Conservation (phyloP, 1,140 invertebrate genomes). For the Zeugodacus cucurbitae region DNA sequence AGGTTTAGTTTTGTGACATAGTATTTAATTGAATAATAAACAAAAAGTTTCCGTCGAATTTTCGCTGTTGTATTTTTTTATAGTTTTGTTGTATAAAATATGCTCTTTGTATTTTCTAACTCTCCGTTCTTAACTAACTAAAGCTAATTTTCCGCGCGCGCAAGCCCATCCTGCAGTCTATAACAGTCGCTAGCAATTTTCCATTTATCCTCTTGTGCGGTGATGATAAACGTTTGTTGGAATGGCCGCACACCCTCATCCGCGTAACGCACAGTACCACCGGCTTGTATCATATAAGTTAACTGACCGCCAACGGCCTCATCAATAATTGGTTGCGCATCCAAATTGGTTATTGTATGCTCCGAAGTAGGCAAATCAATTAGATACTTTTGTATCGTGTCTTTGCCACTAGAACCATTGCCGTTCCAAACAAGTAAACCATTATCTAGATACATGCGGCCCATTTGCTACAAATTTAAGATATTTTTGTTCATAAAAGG, state of each 20-base stretch:
- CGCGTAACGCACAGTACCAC: slow-evolving; percentile 77
- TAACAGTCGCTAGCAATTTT: slow-evolving; percentile 89
- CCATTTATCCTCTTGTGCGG: slow-evolving; percentile 86
- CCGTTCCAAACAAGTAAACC: slow-evolving; percentile 89
- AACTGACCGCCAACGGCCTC: slow-evolving; percentile 74
- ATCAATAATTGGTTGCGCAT: slow-evolving; percentile 83
- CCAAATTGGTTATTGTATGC: slow-evolving; percentile 77
- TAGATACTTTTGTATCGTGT: slow-evolving; percentile 82
- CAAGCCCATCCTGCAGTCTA: slow-evolving; percentile 74
- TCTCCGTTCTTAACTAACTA: neutral
- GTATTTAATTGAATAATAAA: neutral
- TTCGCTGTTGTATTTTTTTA: neutral
- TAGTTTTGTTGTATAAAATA: slow-evolving; percentile 13
- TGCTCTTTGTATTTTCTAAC: neutral
- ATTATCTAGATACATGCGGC: slow-evolving; percentile 81
- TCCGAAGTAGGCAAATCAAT: slow-evolving; percentile 78
- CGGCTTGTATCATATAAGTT: slow-evolving; percentile 80
- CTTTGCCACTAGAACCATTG: slow-evolving; percentile 77
- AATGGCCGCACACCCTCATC: slow-evolving; percentile 73
- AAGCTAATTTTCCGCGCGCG: slow-evolving; percentile 26
- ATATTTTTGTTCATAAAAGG: neutral
- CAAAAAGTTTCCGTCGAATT: neutral
- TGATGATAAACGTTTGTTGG: slow-evolving; percentile 84
- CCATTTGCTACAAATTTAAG: slow-evolving; percentile 72
- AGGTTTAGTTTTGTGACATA: neutral